A percentile compares a stretch with the other conserved stretches of the same genome.
Evolutionary conservation across 1,140 invertebrate species (phyloP).

Genomic region (Hycleus cichorii): DNA sequence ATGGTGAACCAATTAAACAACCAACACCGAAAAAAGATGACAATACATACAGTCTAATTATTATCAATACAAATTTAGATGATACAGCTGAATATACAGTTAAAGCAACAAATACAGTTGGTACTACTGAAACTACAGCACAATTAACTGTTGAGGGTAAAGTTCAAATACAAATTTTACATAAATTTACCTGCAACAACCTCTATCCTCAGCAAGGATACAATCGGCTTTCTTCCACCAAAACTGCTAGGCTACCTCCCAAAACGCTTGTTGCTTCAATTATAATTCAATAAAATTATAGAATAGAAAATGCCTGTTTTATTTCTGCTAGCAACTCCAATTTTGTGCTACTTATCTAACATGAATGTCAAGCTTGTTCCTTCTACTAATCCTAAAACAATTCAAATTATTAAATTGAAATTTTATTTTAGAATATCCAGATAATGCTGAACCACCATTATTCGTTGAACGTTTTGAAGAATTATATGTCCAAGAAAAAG

Average conservation of each 20-base stretch:
- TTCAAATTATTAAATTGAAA: neutral
- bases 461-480: slow-evolving; percentile 86
- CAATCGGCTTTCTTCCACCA: no score
- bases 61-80: slow-evolving; percentile 56
- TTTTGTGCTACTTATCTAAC: neutral
- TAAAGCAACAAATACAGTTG: slow-evolving; percentile 70
- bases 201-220: no score
- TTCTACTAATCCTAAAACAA: neutral
- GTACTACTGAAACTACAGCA: slow-evolving; percentile 65
- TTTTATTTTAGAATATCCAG: slow-evolving; percentile 51
- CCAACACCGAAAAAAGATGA: slow-evolving; percentile 55
- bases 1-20: slow-evolving; percentile 59
- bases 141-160: slow-evolving; percentile 75
- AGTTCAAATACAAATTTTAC: no score
- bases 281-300: neutral
- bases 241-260: no score
- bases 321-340: neutral
- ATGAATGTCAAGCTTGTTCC: neutral
- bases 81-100: slow-evolving; percentile 76
- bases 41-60: slow-evolving; percentile 58
- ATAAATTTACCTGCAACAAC: no score
- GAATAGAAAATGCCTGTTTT: neutral
- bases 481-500: slow-evolving; percentile 70
- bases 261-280: neutral
- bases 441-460: slow-evolving; percentile 70